Base-by-base conservation (phyloP, 2,797 vertebrate genomes). In the Pseudopleuronectes americanus region DNA sequence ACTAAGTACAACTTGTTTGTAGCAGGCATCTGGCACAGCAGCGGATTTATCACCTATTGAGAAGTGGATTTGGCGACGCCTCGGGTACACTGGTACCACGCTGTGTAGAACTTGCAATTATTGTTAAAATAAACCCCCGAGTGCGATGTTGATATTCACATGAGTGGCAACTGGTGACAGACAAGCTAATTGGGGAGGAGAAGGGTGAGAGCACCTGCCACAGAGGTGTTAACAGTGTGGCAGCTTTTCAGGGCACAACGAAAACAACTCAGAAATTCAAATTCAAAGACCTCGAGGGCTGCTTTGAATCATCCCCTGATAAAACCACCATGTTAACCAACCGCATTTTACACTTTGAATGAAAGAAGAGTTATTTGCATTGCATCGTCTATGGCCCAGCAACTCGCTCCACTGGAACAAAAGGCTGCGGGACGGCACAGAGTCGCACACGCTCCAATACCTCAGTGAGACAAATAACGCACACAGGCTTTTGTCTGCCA, bases 401-500 rank as follows among this genome's bases (percentile, higher is more conserved):
- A 3, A 62, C 52, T 60, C 62, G 47, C 33, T 33, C 43, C 0
- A 16, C 26, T 48, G 64, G 49, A 65, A 53, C 70, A 61, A 41
- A 43, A 41, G 56, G 71, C 86, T 71, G 64, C 57, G 68, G 70
- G 51, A 51, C 55, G 56, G 54, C 73, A 26, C 64, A 52, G 64
- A 17, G 41, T 43, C 13, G 2, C 55, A 45, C 57, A 77, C 74
- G 79, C 75, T 75, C 81, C 78, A 75, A 79, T 76, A 74, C 81
- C 83, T 77, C 80, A 51, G 83, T 43, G 68, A 71, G 73, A 83
- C 74, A 22, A 43, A 9, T 74, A 81, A 85, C 24, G 78, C 80
- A 76, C 87, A 77, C 77, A 74, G 83, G 80, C 88, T 85, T 91
- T 92, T 85, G 88, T 90, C 86, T 91, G 90, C 68, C 89, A 92